phyloP scores from a whole-genome alignment of 2,888 invertebrate genomes.

The Calliopum simillimum region DNA sequence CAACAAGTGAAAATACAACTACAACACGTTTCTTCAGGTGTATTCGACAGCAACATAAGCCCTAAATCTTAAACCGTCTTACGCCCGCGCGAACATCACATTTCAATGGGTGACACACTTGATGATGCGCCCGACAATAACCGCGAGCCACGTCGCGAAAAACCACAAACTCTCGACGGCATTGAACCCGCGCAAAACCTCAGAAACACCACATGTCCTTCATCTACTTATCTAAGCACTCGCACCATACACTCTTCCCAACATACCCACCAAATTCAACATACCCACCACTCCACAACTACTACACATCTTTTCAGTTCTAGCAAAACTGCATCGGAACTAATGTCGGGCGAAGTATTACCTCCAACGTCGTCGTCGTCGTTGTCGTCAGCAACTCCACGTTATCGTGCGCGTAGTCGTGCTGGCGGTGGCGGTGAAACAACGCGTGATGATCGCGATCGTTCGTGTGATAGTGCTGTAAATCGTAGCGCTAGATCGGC shows the following conservation, averaged over 20 bases:
- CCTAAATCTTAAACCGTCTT: conserved; percentile 39
- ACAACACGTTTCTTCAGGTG: conserved; percentile 39
- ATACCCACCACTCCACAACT: background rate
- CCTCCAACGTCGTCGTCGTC: background rate
- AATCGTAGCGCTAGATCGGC: conserved; percentile 31
- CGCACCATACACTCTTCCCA: background rate
- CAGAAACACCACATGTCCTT: conserved; percentile 20
- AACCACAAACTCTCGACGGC: conserved; percentile 59
- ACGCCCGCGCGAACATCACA: background rate
- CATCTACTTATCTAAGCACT: background rate
- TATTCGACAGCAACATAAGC: conserved; percentile 49
- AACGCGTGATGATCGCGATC: conserved; percentile 52
- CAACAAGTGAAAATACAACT: background rate
- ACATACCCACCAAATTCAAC: background rate
- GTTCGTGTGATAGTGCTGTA: conserved; percentile 54
- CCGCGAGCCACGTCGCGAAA: conserved; percentile 54
- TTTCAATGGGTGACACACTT: conserved; percentile 36
- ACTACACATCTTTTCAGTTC: background rate
- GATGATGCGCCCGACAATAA: conserved; percentile 17
- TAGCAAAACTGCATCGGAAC: background rate
- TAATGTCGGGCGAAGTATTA: background rate
- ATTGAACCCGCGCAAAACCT: conserved; percentile 48
- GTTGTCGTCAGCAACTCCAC: conserved; percentile 41
- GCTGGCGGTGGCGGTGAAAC: conserved; percentile 46
- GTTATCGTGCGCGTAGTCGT: conserved; percentile 57